phyloP scores from a whole-genome alignment of 1,140 invertebrate species.

The Nephotettix cincticeps region DNA sequence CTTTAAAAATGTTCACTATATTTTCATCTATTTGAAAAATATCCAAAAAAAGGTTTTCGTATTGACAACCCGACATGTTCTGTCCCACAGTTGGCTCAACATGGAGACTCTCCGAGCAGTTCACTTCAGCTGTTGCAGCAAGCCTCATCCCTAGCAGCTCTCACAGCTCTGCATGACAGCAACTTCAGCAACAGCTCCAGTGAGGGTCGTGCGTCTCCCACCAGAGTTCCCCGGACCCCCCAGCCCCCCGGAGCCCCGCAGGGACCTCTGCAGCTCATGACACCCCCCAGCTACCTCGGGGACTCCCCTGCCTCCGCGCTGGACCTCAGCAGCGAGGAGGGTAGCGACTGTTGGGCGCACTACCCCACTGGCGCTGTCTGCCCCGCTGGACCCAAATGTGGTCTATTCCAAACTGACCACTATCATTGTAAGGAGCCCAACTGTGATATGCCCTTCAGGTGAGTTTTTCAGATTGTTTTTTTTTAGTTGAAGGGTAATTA shows the following conservation, averaged over 20 bases:
- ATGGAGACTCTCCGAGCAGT: constrained; percentile 34
- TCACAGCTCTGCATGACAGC: constrained; percentile 39
- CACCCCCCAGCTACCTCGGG: constrained; percentile 10
- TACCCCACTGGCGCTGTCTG: constrained; percentile 55
- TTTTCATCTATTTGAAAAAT: no score
- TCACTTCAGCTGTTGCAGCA: constrained; percentile 39
- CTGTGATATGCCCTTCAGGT: constrained; percentile 68
- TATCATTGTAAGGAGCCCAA: constrained; percentile 73
- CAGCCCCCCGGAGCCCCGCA: constrained; percentile 29
- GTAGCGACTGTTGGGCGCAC: constrained; percentile 53
- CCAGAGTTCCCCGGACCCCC: constrained; percentile 33
- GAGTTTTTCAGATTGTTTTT: no score
- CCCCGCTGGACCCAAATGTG: constrained; percentile 63
- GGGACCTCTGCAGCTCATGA: constrained; percentile 27
- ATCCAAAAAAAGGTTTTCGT: no score
- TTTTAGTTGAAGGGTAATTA: no score
- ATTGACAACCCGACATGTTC: no score
- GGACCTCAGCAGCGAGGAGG: constrained; percentile 30
- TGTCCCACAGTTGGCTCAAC: constrained; percentile 29
- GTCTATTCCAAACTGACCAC: constrained; percentile 69
- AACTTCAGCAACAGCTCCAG: constrained; percentile 52
- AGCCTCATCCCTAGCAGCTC: constrained; percentile 39
- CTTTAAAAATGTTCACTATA: no score
- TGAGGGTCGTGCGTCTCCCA: constrained; percentile 46
- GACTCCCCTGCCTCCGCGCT: constrained; percentile 29